A percentile compares a stretch with the other conserved stretches of the same genome.
Evolutionary conservation across 2,113 vertebrate genomes (phyloP).

Genomic region (Clarias magur): DNA sequence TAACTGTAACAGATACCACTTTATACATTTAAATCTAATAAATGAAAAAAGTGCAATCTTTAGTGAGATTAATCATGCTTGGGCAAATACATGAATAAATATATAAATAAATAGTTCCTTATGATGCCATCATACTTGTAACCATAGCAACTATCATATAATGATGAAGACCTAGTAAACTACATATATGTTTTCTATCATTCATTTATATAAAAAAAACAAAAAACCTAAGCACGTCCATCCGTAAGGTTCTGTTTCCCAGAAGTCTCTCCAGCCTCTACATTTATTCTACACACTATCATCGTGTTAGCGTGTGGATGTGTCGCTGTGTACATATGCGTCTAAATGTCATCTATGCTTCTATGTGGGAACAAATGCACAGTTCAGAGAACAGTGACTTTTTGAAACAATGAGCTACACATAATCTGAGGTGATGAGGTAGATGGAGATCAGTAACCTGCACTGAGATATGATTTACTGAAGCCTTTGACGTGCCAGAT

Average conservation of each 20-base stretch:
- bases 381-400: slow-evolving; percentile 58
- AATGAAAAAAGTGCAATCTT: not conserved
- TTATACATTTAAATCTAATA: not conserved
- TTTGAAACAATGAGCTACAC: slow-evolving; percentile 55
- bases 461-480: slow-evolving; percentile 45
- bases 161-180: not conserved
- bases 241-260: slow-evolving; percentile 1
- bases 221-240: not conserved
- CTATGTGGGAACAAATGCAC: slow-evolving; percentile 56
- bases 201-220: too few species aligned
- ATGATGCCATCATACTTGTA: not conserved
- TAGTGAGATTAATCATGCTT: not conserved
- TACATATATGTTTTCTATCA: too few species aligned
- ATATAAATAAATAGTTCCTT: not conserved
- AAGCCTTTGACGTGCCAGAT: slow-evolving; percentile 43
- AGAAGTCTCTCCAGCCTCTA: slow-evolving; percentile 12
- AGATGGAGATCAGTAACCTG: slow-evolving; percentile 62
- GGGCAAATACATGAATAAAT: not conserved
- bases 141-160: not conserved
- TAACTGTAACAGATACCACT: not conserved
- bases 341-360: slow-evolving; percentile 22
- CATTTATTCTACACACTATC: slow-evolving; percentile 47
- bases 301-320: not conserved
- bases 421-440: slow-evolving; percentile 60
- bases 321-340: not conserved